phyloP scores from a whole-genome alignment of 2,888 invertebrate species.

The Alloscopus bannaensis region DNA sequence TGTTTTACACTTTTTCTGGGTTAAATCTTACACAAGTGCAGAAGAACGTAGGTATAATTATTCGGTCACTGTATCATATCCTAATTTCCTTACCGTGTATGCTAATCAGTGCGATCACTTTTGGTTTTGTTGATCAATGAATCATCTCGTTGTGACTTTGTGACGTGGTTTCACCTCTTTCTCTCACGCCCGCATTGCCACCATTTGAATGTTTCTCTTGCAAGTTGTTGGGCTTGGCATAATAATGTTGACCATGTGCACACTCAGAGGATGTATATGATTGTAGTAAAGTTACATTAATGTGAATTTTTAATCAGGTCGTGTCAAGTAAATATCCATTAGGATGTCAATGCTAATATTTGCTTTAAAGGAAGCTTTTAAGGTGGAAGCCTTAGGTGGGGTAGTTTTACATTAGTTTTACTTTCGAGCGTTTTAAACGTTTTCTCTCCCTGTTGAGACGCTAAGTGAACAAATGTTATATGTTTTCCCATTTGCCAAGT shows the following conservation, averaged over 20 bases:
- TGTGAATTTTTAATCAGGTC: constrained; percentile 57
- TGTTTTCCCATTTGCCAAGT: constrained; percentile 15
- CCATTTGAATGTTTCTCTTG: constrained; percentile 15
- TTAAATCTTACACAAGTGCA: constrained; percentile 28
- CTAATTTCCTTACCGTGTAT: neutral
- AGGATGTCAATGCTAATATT: constrained; percentile 53
- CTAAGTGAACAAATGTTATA: neutral
- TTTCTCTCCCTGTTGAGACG: constrained; percentile 4
- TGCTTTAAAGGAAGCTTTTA: constrained; percentile 35
- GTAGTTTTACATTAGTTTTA: constrained; percentile 7
- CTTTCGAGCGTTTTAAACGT: constrained; percentile 19
- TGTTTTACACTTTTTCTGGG: constrained; percentile 51
- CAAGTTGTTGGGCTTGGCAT: constrained; percentile 14
- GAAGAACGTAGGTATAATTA: neutral
- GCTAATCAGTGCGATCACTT: neutral
- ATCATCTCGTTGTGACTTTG: constrained; percentile 50
- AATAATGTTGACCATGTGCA: constrained; percentile 14
- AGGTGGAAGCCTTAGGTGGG: constrained; percentile 11
- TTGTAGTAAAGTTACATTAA: constrained; percentile 11
- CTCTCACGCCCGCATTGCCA: neutral
- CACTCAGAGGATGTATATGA: constrained; percentile 19
- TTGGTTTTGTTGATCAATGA: constrained; percentile 43
- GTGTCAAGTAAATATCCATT: constrained; percentile 64
- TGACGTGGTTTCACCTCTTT: constrained; percentile 17
- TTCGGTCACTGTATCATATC: constrained; percentile 11